Evolutionary conservation across 2,113 vertebrate genomes (phyloP), one percentile per base, ranked within the genome.

Genomic region (Rhadina sibilatrix): DNA sequence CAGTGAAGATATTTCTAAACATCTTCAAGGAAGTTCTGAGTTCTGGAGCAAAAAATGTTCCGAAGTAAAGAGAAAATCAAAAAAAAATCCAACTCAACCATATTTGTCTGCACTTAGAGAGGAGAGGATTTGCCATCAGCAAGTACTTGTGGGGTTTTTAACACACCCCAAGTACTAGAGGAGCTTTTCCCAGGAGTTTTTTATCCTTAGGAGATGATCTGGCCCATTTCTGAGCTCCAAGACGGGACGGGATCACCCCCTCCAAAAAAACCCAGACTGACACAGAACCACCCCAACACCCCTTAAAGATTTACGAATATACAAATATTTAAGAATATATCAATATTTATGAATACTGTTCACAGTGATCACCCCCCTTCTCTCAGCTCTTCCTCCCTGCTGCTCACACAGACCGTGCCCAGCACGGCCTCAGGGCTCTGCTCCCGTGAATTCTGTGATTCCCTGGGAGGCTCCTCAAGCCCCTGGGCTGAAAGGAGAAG

Each of bases 211-310:
- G 50, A 60, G n/a, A 65, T 17, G 4, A 69, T 8, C 40, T 38
- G 21, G 0, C 22, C 13, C 42, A 6, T 22, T 22, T 30, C 35
- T 50, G 27, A 76, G 16, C 64, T 80, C 35, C 40, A 30, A 33
- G 33, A 42, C 4, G 11, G 0, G 1, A 18, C 4, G 2, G 5
- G 1, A 19, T 68, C 68, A 12, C 4, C 4, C 17, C 8, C 8
- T 40, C 25, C 6, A 49, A 70, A 81, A 52, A 42, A 30, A 3
- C 37, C 37, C 60, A 49, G n/a, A 33, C 2, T 0, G 5, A 12
- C 30, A 15, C 42, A 24, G 25, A 68, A 22, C 11, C n/a, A 52
- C 3, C 14, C 12, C 30, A 42, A 5, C 15, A 10, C 27, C 28
- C 7, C 14, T n/a, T 8, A 14, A 54, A 42, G 5, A 22, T 2